Base-by-base conservation (phyloP, 2,797 vertebrate species). In the Champsocephalus esox region DNA sequence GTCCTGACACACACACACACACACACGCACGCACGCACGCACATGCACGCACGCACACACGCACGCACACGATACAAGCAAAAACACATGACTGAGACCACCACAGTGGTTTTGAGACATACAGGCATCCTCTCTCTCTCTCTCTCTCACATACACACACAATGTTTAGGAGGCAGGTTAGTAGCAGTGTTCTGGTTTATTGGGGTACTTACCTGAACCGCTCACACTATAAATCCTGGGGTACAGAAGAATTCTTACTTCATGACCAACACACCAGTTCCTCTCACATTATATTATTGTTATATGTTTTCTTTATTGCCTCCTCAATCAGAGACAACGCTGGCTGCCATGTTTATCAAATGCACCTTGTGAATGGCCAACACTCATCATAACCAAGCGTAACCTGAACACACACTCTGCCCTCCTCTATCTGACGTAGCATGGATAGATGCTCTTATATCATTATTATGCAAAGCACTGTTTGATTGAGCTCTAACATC, bases 141-240 rank as follows among this genome's bases (percentile, higher is more conserved):
- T 28, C 3, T 3, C 28, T 3, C 3, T 19, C 19, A 65, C 65
- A 70, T 66, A 69, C 65, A 79, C 70, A 32, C 28, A 52, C 55
- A 17, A 51, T 1, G 60, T 71, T 81, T 34, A 62, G 79, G 65
- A 46, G 78, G 77, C 61, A 83, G 64, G 74, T 83, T 87, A 79
- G 84, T 75, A 81, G 86, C 75, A 60, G 68, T 64, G 54, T 73
- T 70, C 52, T 66, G 57, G 49, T 79, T 89, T 87, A 86, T 89
- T 85, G 56, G 83, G 70, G 77, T 86, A 86, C 85, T 89, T 91
- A 82, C 70, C 66, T 87, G 61, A 85, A 79, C 63, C 16, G 51
- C 70, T 71, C 79, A 73, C 51, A 63, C 82, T 73, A 79, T 90
- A 90, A 88, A 89, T 89, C 75, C 13, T 82, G 49, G n/a, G 12